A percentile compares a stretch with the other conserved stretches of the same genome.
These are phyloP conservation scores for Trachops cirrhosus DNA, from an alignment of 2,797 vertebrate genomes.

Conservation along the genomic window DNA sequence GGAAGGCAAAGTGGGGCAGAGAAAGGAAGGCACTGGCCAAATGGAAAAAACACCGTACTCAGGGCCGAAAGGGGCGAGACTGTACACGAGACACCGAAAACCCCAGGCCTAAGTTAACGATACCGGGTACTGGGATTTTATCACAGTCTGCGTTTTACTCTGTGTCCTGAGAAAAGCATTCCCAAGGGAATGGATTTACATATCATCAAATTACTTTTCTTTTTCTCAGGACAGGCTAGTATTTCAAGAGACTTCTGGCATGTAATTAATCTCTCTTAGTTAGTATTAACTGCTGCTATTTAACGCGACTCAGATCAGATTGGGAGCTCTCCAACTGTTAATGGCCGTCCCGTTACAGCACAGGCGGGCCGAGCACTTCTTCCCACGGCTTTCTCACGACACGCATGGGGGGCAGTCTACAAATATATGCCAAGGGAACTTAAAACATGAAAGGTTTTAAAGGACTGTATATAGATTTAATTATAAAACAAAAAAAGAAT, in stretches of 20 bases:
- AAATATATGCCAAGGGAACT: not conserved
- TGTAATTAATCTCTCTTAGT: slow-evolving; percentile 27
- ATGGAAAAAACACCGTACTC: not conserved
- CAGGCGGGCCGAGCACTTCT: not conserved
- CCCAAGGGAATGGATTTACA: not conserved
- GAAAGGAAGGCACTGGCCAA: not conserved
- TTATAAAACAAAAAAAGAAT: not conserved
- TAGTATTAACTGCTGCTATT: not conserved
- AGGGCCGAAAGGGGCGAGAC: not conserved
- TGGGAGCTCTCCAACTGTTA: not conserved
- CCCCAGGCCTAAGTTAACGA: not conserved
- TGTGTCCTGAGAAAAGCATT: slow-evolving; percentile 23
- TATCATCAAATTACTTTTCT: slow-evolving; percentile 10
- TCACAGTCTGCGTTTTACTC: not conserved
- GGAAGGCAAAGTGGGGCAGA: not conserved
- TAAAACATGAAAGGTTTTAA: not conserved
- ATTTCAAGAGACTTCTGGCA: slow-evolving; percentile 4
- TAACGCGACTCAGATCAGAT: not conserved
- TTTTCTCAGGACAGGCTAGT: slow-evolving; percentile 8
- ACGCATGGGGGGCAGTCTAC: not conserved
- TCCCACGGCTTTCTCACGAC: not conserved
- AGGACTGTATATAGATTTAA: not conserved
- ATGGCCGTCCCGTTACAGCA: not conserved
- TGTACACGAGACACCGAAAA: not conserved
- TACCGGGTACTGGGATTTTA: not conserved